Percentiles rank a stretch among this genome's conserved stretches.
phyloP scores from a whole-genome alignment of 2,888 invertebrate species.

The Rhaphigaster nebulosa region DNA sequence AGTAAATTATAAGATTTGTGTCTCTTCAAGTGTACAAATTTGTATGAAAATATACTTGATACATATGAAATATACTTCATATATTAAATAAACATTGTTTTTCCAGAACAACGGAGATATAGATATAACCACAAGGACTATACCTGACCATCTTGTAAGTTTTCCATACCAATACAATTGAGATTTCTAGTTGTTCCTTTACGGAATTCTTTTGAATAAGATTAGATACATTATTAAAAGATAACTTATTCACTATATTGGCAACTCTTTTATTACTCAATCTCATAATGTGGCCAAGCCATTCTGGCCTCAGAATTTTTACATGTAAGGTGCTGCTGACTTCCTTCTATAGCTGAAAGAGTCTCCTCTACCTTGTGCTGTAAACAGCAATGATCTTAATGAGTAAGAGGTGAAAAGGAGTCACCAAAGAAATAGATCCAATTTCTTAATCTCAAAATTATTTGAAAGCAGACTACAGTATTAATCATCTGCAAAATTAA shows the following conservation, averaged over 20 bases:
- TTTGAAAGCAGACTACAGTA: too few relatives aligned
- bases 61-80: not conserved
- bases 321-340: too few relatives aligned
- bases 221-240: not conserved
- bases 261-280: too few relatives aligned
- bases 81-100: not conserved
- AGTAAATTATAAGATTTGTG: not conserved
- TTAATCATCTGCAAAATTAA: too few relatives aligned
- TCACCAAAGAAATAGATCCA: too few relatives aligned
- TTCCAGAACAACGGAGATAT: not conserved
- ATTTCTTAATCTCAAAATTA: too few relatives aligned
- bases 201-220: not conserved
- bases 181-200: not conserved
- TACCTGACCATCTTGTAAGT: conserved; percentile 19
- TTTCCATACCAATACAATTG: not conserved
- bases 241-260: not conserved
- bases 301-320: too few relatives aligned
- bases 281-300: too few relatives aligned
- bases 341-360: too few relatives aligned
- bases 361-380: too few relatives aligned
- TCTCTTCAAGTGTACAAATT: not conserved
- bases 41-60: not conserved
- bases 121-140: not conserved
- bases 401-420: not conserved
- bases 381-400: too few relatives aligned